Evolutionary conservation across 2,888 invertebrate species (phyloP), one percentile per base, ranked within the genome.

Genomic region (Esperia sulphurella): DNA sequence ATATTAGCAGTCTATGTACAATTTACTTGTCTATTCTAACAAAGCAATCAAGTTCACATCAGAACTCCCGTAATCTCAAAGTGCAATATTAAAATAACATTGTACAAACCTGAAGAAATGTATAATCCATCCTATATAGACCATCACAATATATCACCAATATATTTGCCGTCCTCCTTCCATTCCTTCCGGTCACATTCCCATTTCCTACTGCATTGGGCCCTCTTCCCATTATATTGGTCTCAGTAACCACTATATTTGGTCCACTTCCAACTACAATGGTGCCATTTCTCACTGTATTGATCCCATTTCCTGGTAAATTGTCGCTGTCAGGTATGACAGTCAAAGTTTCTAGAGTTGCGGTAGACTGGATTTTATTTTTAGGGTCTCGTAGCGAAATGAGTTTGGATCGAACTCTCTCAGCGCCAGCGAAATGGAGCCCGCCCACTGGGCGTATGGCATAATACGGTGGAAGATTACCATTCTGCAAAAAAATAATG

Each of bases 111-210:
- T 93, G 91, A 54, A 92, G 87, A 52, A 93, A 92, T 0, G 94
- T 94, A 67, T 91, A 95, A 70, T 95, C 95, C 58, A 93, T 78
- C 59, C 90, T 90, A 46, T 90, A 90, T 43, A 94, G 83, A 47
- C 91, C 89, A 45, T 90, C 84, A 66, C 93, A 94, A 64, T 94
- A 91, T 9, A 94, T 75, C 13, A 94, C 92, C 14, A 94, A 63
- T 12, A 79, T 47, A 41, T 71, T 65, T 7, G 71, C 54, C 13
- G 63, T 42, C 50, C 55, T 68, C 21, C 58, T 52, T 21, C 53
- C 58, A 29, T 28, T 54, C 12, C 39, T 46, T 42, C 14, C 14
- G 8, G 38, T 29, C 31, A 35, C 35, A 14, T 21, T 21, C 3
- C 21, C 5, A 21, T 21, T 21, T 21, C 3, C 5, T 21, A 21